Base-by-base conservation (phyloP, 2,888 invertebrate species). In the Ormyrus nitidulus region DNA sequence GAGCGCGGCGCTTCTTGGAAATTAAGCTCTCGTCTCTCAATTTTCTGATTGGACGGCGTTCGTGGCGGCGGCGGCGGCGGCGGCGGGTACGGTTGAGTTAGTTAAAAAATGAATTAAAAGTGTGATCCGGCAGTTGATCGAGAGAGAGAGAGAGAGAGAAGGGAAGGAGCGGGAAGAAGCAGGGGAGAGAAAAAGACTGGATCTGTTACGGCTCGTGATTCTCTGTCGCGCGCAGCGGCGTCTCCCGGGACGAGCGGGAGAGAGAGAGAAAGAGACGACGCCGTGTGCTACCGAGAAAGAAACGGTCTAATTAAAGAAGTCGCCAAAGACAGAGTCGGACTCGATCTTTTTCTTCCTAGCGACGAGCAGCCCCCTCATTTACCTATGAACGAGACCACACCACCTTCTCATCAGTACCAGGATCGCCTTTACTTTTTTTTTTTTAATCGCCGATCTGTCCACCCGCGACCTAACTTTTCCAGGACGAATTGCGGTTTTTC, bases 281-380 rank as follows among this genome's bases (percentile, higher is more conserved):
- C 11, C 48, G 84, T 85, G 81, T 83, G 84, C 84, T 82, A 79
- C 78, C 84, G 83, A 83, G 83, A 87, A 89, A 87, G 88, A 87
- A 89, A 87, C 87, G 86, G 86, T 88, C 90, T 89, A 90, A 90
- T 90, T 90, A 90, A 90, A 90, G 88, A 86, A 84, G 84, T 85
- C 86, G 83, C 84, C 85, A 84, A 34, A 85, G 81, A 81, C 81
- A 81, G 66, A 80, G 64, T 74, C 73, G 19, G 62, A 51, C 51
- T 70, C 65, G 46, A 73, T 74, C 72, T 72, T 69, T 79, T 79
- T 74, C 65, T 71, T 73, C 65, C 65, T 71, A 61, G 70, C 5
- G 11, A 66, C 70, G 66, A 78, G 62, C 69, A 78, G 53, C 70
- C 44, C 69, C 58, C 71, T 81, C 78, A 69, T 79, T 81, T 81